Conservation (phyloP, 2,888 invertebrate species). For the Melolontha melolontha region DNA sequence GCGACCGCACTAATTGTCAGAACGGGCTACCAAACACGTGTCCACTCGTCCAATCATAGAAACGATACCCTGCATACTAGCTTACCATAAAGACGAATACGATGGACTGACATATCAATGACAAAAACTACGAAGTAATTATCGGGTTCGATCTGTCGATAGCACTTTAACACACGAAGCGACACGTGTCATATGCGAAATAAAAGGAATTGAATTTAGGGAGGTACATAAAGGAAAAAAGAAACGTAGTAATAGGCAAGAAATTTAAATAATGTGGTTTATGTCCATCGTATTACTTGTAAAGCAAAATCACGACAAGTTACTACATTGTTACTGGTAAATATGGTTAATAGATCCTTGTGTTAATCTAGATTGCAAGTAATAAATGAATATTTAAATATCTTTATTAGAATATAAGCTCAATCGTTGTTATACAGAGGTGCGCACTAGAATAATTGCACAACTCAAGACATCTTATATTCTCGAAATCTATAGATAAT, state of each 20-base stretch:
- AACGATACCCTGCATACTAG: neutral
- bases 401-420: too few species aligned
- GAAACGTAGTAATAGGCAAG: slow-evolving; percentile 16
- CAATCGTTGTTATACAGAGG: too few species aligned
- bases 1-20: slow-evolving; percentile 49
- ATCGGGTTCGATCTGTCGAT: slow-evolving; percentile 28
- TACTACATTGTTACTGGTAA: too few species aligned
- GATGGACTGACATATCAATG: slow-evolving; percentile 44
- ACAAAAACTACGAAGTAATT: slow-evolving; percentile 46
- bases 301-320: too few species aligned
- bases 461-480: too few species aligned
- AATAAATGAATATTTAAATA: too few species aligned
- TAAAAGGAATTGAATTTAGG: slow-evolving; percentile 3
- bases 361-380: too few species aligned
- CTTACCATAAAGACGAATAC: slow-evolving; percentile 7
- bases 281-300: too few species aligned
- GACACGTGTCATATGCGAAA: slow-evolving; percentile 43
- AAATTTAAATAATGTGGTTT: neutral
- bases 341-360: too few species aligned
- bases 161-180: slow-evolving; percentile 45
- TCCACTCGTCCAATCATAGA: slow-evolving; percentile 39
- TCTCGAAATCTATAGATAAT: too few species aligned
- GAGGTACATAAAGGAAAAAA: neutral
- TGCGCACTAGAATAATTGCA: too few species aligned
- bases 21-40: slow-evolving; percentile 48